Percentiles rank a stretch among this genome's conserved stretches.
phyloP scores from a whole-genome alignment of 1,140 invertebrate genomes.

The Theocolax elegans region DNA sequence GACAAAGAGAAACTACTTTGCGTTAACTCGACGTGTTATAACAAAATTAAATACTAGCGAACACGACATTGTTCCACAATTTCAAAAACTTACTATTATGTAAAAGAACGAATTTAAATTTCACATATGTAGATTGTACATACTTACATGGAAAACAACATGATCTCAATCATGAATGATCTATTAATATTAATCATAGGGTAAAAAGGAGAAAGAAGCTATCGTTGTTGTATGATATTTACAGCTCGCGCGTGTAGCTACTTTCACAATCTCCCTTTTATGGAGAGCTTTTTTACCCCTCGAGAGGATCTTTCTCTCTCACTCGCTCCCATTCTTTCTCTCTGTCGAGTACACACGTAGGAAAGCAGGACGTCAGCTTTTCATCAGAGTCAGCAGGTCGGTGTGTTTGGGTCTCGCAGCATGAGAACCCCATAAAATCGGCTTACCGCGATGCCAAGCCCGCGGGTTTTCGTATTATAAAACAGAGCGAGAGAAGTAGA shows the following conservation, averaged over 20 bases:
- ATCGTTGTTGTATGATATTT: conserved; percentile 14
- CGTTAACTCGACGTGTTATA: too few relatives aligned
- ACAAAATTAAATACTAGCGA: too few relatives aligned
- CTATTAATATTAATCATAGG: too few relatives aligned
- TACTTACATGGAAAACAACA: too few relatives aligned
- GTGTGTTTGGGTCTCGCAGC: conserved; percentile 39
- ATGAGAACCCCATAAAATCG: conserved; percentile 53
- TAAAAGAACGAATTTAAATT: too few relatives aligned
- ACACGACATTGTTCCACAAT: too few relatives aligned
- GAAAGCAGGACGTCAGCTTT: conserved; percentile 31
- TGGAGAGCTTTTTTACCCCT: conserved; percentile 32
- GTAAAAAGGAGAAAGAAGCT: background rate
- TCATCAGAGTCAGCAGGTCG: conserved; percentile 49
- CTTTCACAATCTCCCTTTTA: conserved; percentile 9
- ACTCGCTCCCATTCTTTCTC: background rate
- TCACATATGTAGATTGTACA: too few relatives aligned
- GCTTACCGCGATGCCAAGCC: conserved; percentile 50
- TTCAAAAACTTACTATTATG: too few relatives aligned
- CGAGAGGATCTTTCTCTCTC: too few relatives aligned
- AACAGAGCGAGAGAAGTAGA: conserved; percentile 33
- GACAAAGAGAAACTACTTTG: too few relatives aligned
- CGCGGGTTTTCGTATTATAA: conserved; percentile 41
- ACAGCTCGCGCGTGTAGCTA: background rate
- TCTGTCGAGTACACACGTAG: background rate
- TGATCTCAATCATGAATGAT: too few relatives aligned